A percentile compares a stretch with the other conserved stretches of the same genome.
These are phyloP conservation scores for Stenurella melanura DNA, from an alignment of 2,888 invertebrate species.

Conservation along the genomic window DNA sequence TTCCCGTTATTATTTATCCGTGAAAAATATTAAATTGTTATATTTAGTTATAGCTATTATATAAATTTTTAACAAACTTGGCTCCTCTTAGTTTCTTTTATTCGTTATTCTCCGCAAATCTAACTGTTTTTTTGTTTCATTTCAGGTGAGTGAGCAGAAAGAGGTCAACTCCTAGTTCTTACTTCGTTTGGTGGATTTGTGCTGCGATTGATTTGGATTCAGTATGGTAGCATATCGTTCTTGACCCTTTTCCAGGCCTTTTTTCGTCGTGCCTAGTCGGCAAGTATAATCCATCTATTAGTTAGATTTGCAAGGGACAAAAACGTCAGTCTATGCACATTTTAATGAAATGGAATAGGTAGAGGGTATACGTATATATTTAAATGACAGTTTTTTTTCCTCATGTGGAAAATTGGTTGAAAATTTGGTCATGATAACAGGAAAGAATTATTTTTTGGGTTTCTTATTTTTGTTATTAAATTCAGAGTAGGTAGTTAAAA, in stretches of 20 bases:
- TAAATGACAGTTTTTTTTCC: background rate
- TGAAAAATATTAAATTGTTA: no score
- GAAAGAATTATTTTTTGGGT: no score
- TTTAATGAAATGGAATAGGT: constrained; percentile 5
- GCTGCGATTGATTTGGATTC: constrained; percentile 27
- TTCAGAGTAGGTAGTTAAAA: no score
- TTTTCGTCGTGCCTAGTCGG: constrained; percentile 16
- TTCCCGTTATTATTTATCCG: no score
- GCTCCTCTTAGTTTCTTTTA: no score
- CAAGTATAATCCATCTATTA: constrained; percentile 31
- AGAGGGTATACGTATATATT: background rate
- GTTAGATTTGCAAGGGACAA: constrained; percentile 2
- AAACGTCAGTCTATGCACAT: background rate
- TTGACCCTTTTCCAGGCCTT: constrained; percentile 9
- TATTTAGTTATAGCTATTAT: no score
- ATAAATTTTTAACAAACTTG: no score
- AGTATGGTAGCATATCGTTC: constrained; percentile 2
- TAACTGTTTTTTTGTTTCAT: constrained; percentile 20
- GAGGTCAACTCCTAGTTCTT: constrained; percentile 17
- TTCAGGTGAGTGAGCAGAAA: constrained; percentile 31
- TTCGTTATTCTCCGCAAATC: no score
- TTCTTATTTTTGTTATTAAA: no score
- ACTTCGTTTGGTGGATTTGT: background rate
- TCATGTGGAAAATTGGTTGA: background rate
- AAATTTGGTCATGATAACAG: no score